Conservation (phyloP, 1,140 invertebrate species). For the Pentalonia nigronervosa region DNA sequence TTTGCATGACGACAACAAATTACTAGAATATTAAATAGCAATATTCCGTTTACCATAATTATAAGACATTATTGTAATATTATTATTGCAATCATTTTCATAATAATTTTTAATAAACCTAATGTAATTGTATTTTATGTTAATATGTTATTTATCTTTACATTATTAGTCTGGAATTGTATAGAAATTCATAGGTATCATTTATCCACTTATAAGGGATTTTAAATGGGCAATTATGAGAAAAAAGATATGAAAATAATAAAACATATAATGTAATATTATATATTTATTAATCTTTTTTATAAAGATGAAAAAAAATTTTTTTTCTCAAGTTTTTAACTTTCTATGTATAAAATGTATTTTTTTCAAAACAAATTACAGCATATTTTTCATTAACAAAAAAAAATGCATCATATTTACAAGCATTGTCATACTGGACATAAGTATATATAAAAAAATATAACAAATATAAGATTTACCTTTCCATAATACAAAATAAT, state of each 20-base stretch:
- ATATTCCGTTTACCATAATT: too few species aligned
- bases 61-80: not conserved
- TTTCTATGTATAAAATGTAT: not conserved
- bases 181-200: too few species aligned
- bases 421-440: not conserved
- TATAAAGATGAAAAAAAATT: not conserved
- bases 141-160: not conserved
- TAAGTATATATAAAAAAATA: not conserved
- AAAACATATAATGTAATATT: not conserved
- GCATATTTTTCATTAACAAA: not conserved
- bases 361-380: not conserved
- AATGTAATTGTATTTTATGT: not conserved
- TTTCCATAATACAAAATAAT: not conserved
- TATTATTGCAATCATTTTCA: not conserved
- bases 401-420: not conserved
- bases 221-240: not conserved
- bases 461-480: not conserved
- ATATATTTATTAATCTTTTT: not conserved
- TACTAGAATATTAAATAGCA: too few species aligned
- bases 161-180: too few species aligned
- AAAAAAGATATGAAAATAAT: not conserved
- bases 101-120: not conserved
- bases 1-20: too few species aligned
- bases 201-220: not conserved
- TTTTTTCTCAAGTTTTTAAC: not conserved